Conservation (phyloP, 2,113 vertebrate species). For the Casuarius casuarius region DNA sequence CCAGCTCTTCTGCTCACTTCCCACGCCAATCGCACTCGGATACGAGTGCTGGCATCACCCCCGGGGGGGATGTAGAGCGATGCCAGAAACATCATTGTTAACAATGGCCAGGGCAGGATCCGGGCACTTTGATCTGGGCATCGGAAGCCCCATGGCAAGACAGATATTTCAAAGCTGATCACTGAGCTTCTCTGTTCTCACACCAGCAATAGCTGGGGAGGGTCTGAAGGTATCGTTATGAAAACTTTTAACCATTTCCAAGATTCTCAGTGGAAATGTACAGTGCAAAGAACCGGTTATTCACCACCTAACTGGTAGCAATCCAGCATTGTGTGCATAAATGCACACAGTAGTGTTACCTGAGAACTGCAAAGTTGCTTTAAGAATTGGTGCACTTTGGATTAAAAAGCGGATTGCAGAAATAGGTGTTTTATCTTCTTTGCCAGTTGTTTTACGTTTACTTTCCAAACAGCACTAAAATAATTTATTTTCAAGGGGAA, state of each 20-base stretch:
- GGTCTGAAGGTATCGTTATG: background rate
- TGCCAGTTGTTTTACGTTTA: background rate
- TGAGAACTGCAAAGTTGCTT: background rate
- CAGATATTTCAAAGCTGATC: background rate
- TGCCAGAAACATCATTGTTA: background rate
- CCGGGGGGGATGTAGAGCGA: background rate
- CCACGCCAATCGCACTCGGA: background rate
- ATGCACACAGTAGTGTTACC: background rate
- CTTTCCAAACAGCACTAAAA: background rate
- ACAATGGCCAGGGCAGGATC: background rate
- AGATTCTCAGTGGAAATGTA: background rate
- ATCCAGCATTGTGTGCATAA: background rate
- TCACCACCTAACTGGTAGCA: background rate
- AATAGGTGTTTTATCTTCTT: background rate
- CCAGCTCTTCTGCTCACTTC: background rate
- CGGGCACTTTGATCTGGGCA: background rate
- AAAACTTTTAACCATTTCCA: background rate
- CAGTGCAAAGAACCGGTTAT: background rate
- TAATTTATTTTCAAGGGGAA: background rate
- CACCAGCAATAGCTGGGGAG: background rate
- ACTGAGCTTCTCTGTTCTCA: background rate
- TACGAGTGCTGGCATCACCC: background rate
- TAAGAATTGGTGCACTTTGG: background rate
- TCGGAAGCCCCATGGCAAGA: background rate
- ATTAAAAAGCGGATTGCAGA: background rate